phyloP scores from a whole-genome alignment of 2,797 vertebrate genomes.

The Tamandua tetradactyla region DNA sequence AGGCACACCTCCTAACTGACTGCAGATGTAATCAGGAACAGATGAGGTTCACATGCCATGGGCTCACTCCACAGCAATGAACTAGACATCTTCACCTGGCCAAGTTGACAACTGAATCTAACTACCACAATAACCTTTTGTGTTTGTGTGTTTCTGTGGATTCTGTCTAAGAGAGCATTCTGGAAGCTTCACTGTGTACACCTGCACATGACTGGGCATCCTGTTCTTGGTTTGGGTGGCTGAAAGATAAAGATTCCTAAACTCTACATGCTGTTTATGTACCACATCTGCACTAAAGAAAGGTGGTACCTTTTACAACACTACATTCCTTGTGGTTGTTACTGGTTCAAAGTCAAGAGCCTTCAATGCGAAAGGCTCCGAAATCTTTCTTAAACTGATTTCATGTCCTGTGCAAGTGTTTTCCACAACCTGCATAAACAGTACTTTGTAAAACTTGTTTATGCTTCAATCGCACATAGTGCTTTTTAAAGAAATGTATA shows the following conservation, averaged over 20 bases:
- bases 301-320: slow-evolving; percentile 64
- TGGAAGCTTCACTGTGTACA: slow-evolving; percentile 49
- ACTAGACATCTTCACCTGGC: no score
- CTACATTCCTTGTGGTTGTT: slow-evolving; percentile 84
- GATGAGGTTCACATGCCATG: no score
- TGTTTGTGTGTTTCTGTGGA: slow-evolving; percentile 68
- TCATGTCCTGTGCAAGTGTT: slow-evolving; percentile 94
- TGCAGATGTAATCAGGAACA: no score
- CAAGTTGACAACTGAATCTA: no score
- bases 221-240: slow-evolving; percentile 53
- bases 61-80: no score
- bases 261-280: slow-evolving; percentile 38
- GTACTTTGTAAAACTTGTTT: slow-evolving; percentile 94
- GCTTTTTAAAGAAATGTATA: slow-evolving; percentile 89
- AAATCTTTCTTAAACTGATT: slow-evolving; percentile 90
- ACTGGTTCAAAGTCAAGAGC: slow-evolving; percentile 91
- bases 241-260: not conserved
- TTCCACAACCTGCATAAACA: slow-evolving; percentile 93
- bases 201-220: slow-evolving; percentile 21
- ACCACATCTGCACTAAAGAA: slow-evolving; percentile 56
- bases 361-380: slow-evolving; percentile 93
- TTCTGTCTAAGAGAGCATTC: slow-evolving; percentile 65
- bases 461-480: slow-evolving; percentile 92
- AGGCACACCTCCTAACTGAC: no score
- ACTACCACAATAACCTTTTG: slow-evolving; percentile 58